Conservation (phyloP, 2,888 invertebrate genomes). For the Geotrupes spiniger region DNA sequence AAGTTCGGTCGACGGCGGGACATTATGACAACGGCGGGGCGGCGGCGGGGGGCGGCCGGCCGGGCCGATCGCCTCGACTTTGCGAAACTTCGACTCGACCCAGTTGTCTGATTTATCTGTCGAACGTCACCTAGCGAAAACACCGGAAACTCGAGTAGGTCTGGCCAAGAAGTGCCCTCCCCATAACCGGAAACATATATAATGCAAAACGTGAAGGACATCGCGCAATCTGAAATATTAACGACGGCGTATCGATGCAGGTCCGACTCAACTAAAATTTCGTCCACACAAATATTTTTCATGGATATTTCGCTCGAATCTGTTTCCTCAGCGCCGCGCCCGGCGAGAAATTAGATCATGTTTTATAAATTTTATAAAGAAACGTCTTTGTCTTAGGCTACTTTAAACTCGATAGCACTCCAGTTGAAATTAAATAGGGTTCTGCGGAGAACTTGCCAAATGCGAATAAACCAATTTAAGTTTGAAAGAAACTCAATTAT, state of each 20-base stretch:
- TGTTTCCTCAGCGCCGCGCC: no score
- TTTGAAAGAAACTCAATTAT: slow-evolving; percentile 48
- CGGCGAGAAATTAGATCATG: background rate
- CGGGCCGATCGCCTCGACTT: slow-evolving; percentile 30
- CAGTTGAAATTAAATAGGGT: slow-evolving; percentile 22
- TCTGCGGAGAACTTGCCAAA: slow-evolving; percentile 39
- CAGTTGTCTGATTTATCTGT: slow-evolving; percentile 45
- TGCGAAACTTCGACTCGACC: slow-evolving; percentile 42
- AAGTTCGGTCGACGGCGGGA: slow-evolving; percentile 26
- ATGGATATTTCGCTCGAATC: no score
- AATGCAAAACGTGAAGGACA: slow-evolving; percentile 30
- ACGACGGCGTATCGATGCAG: slow-evolving; percentile 9
- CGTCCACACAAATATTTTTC: no score
- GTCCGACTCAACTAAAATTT: no score
- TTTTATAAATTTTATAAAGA: slow-evolving; percentile 4
- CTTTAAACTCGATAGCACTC: slow-evolving; percentile 18
- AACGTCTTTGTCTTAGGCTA: slow-evolving; percentile 17
- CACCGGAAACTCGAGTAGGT: slow-evolving; percentile 37
- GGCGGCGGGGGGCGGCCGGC: slow-evolving; percentile 30
- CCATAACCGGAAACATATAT: slow-evolving; percentile 29
- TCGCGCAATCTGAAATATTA: slow-evolving; percentile 20
- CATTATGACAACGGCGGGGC: slow-evolving; percentile 37
- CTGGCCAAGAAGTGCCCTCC: slow-evolving; percentile 28
- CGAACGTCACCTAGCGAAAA: slow-evolving; percentile 36
- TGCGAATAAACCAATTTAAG: slow-evolving; percentile 48